phyloP scores from a whole-genome alignment of 2,888 invertebrate genomes.

The Neoitamus cyanurus region DNA sequence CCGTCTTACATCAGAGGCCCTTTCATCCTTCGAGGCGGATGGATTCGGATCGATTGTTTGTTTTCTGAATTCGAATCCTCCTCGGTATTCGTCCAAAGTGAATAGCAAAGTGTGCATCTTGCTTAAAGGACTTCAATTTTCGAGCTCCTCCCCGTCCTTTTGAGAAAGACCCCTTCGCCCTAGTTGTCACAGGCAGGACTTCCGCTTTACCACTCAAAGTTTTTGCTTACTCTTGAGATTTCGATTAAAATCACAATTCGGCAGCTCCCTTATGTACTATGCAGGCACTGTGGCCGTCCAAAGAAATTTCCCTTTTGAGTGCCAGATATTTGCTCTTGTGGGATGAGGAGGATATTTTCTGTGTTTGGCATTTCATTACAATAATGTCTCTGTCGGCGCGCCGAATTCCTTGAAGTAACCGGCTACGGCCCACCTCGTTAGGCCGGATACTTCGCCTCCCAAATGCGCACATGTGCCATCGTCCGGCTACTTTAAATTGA shows the following conservation, averaged over 20 bases:
- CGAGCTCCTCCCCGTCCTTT: background rate
- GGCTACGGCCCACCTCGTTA: background rate
- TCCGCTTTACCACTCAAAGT: constrained; percentile 26
- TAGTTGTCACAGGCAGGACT: constrained; percentile 2
- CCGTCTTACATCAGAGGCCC: constrained; percentile 17
- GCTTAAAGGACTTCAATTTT: constrained; percentile 32
- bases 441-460: background rate
- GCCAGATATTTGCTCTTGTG: constrained; percentile 7
- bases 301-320: constrained; percentile 16
- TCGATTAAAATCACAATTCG: constrained; percentile 43
- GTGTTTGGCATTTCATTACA: constrained; percentile 32
- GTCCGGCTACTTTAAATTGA: background rate
- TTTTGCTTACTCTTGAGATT: constrained; percentile 33
- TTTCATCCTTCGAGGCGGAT: constrained; percentile 15
- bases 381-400: background rate
- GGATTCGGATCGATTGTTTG: constrained; percentile 34
- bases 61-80: constrained; percentile 34
- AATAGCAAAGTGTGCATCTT: constrained; percentile 41
- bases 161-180: background rate
- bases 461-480: background rate
- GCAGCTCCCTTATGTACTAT: constrained; percentile 16
- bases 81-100: constrained; percentile 4
- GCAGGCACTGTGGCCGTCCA: constrained; percentile 17
- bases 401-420: background rate
- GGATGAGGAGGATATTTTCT: background rate